These are phyloP conservation scores for Homarus gammarus DNA, from an alignment of 2,888 invertebrate genomes.

Conservation along the genomic window DNA sequence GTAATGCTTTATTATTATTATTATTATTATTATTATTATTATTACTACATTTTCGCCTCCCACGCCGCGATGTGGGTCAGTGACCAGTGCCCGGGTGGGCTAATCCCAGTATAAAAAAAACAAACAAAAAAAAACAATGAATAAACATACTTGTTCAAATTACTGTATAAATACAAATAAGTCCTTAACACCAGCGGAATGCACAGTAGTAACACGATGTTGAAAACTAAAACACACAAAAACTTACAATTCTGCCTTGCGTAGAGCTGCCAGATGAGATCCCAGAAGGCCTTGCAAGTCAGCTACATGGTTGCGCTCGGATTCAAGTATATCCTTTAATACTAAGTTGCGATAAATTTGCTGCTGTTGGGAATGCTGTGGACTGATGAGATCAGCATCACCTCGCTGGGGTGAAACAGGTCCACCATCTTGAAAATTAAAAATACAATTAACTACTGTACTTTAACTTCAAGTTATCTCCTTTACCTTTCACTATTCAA, in stretches of 20 bases:
- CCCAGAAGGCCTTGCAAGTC: constrained; percentile 92
- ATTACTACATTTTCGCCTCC: too few relatives aligned
- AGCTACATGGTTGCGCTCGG: constrained; percentile 93
- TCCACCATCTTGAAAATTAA: constrained; percentile 34
- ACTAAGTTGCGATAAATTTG: constrained; percentile 91
- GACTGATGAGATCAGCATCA: constrained; percentile 53
- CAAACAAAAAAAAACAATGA: too few relatives aligned
- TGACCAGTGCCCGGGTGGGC: too few relatives aligned
- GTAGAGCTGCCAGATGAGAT: constrained; percentile 92
- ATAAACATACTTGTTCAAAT: neutral
- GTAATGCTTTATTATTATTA: too few relatives aligned
- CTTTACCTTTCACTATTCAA: neutral
- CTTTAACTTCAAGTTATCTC: neutral
- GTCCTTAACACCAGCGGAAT: neutral
- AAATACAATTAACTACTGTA: too few relatives aligned
- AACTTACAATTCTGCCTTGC: constrained; percentile 91
- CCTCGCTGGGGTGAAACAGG: constrained; percentile 31
- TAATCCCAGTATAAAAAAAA: too few relatives aligned
- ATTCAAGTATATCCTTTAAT: constrained; percentile 93
- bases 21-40: too few relatives aligned
- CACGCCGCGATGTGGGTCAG: too few relatives aligned
- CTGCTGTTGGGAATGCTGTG: constrained; percentile 79
- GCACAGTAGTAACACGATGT: neutral
- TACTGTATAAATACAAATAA: neutral
- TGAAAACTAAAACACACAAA: neutral